Base-by-base conservation (phyloP, 1,140 invertebrate species). In the Temnothorax longispinosus region DNA sequence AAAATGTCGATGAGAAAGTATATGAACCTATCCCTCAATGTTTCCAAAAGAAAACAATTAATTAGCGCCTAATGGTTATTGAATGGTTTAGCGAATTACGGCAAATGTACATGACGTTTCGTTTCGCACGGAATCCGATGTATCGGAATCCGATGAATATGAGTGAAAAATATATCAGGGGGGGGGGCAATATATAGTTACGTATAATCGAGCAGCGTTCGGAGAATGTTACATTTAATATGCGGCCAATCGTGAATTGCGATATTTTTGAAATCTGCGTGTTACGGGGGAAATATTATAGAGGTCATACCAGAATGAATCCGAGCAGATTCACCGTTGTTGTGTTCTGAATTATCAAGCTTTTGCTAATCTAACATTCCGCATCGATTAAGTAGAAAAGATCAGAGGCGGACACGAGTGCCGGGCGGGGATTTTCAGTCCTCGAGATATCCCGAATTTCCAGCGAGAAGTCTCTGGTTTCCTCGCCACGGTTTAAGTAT, bases 81-180 rank as follows among this genome's bases (percentile, higher is more conserved):
- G 27, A 74, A 60, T 4, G 5, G 11, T 56, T 75, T 47, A 50
- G 69, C 32, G 13, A 50, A 38, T 84, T 44, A 50, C n/a, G n/a
- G 18, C 15, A 18, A 74, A 44, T 27, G 10, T 60, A 60, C 35
- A 50, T 60, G 11, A 60, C 64, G 35, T 69, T 27, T 58, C 27
- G 4, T 44, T 58, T 60, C 7, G 15, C 44, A 21, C 18, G 32
- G 27, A 27, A 27, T 27, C 27, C 27, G 27, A 27, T 13, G 35
- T 72, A 82, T 84, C 32, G 80, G 41, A 74, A 84, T 72, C 21
- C 41, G 15, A 82, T 82, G 65, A 21, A 47, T 38, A 15, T 50
- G 50, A 38, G 35, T 18, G 18, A 74, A 74, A 75, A 60, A 75
- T 84, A 27, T n/a, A 74, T 75, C 32, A 1, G 27, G 27, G 27